Percentiles rank a stretch among this genome's conserved stretches.
These are phyloP conservation scores for Andrena chrysosceles DNA, from an alignment of 2,888 invertebrate species.

Conservation along the genomic window DNA sequence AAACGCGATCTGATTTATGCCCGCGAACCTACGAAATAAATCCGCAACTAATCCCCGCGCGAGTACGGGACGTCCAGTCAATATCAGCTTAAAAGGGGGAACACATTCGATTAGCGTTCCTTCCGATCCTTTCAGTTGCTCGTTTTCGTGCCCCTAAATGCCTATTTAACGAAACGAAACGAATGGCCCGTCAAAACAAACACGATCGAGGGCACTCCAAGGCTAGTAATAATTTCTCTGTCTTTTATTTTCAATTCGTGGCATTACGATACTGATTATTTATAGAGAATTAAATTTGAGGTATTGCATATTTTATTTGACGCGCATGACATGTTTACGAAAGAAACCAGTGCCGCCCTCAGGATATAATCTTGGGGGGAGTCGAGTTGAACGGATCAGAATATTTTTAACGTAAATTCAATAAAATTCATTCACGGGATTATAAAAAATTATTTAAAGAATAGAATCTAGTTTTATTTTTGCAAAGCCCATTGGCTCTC, in stretches of 20 bases:
- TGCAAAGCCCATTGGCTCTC: too few species aligned
- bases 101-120: constrained; percentile 47
- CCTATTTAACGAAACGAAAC: constrained; percentile 24
- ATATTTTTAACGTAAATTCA: too few species aligned
- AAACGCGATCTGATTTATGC: constrained; percentile 46
- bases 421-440: too few species aligned
- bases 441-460: too few species aligned
- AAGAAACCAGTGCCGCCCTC: too few species aligned
- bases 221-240: neutral
- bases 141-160: constrained; percentile 23
- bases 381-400: too few species aligned
- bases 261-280: too few species aligned
- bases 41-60: constrained; percentile 28
- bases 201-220: neutral
- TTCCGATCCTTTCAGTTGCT: constrained; percentile 19
- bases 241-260: neutral
- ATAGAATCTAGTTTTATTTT: too few species aligned
- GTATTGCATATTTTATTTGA: too few species aligned
- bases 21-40: constrained; percentile 35
- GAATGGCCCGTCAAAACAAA: constrained; percentile 13
- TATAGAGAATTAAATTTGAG: too few species aligned
- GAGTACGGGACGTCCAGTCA: neutral
- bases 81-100: constrained; percentile 33
- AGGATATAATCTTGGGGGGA: too few species aligned
- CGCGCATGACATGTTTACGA: too few species aligned